Percentiles rank a stretch among this genome's conserved stretches.
Conservation (phyloP, 2,113 vertebrate species). For the Ctenomys sociabilis region DNA sequence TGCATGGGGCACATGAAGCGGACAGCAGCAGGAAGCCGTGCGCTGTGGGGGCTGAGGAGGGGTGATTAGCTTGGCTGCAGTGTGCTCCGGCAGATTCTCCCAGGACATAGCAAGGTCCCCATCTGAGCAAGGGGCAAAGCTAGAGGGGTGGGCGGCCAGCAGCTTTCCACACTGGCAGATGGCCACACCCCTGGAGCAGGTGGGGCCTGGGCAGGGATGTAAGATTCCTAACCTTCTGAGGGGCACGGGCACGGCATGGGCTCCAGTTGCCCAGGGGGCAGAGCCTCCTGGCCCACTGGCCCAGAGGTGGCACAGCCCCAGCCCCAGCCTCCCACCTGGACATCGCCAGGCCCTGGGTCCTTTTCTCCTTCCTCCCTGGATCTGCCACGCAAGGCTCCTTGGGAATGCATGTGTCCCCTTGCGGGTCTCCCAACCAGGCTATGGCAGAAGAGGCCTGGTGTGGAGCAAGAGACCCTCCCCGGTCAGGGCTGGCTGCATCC, state of each 20-base stretch:
- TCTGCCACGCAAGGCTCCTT: background rate
- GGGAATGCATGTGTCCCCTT: background rate
- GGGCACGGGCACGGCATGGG: background rate
- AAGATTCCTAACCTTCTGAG: background rate
- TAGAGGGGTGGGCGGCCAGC: background rate
- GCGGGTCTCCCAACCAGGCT: background rate
- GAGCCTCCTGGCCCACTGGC: background rate
- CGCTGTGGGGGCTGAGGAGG: background rate
- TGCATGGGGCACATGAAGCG: background rate
- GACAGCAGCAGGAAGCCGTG: background rate
- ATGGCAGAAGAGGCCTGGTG: background rate
- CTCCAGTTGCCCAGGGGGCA: background rate
- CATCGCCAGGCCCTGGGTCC: background rate
- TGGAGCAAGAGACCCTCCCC: background rate
- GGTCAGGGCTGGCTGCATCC: background rate
- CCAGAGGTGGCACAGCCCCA: background rate
- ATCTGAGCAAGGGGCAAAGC: fast-evolving
- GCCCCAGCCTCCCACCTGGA: background rate
- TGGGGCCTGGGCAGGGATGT: background rate
- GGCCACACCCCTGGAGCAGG: background rate
- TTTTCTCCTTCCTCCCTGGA: background rate
- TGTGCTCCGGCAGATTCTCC: too few species aligned
- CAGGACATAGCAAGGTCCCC: background rate
- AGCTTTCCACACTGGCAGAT: background rate
- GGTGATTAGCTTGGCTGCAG: background rate